Conservation (phyloP, 1,140 invertebrate genomes). For the Reticulitermes speratus region DNA sequence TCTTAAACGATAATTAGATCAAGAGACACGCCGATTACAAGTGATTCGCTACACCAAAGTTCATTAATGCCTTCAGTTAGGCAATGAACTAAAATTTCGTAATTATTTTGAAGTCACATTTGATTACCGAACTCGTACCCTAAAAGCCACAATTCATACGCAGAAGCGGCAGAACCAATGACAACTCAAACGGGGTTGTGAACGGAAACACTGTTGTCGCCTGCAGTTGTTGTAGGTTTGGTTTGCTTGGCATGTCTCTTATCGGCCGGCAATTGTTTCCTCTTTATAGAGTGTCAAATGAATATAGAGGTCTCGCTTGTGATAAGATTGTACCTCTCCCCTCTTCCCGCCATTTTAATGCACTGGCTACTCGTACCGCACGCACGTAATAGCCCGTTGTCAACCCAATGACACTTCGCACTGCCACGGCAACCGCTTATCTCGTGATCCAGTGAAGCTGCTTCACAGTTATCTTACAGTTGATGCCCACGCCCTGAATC, state of each 20-base stretch:
- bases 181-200: background rate
- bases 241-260: background rate
- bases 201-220: background rate
- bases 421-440: background rate
- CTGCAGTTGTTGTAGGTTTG: background rate
- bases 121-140: background rate
- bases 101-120: background rate
- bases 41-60: background rate
- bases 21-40: background rate
- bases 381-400: background rate
- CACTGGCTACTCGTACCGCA: background rate
- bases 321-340: background rate
- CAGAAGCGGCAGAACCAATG: background rate
- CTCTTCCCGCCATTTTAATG: background rate
- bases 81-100: background rate
- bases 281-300: background rate
- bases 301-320: background rate
- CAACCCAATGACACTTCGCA: background rate
- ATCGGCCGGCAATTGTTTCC: conserved; percentile 23
- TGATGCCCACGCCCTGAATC: no score
- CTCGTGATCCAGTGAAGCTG: background rate
- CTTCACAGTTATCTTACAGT: no score
- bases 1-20: background rate
- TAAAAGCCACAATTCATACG: background rate
- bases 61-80: background rate